Conservation (phyloP, 2,888 invertebrate species). For the Scaptomyza caliginosa region DNA sequence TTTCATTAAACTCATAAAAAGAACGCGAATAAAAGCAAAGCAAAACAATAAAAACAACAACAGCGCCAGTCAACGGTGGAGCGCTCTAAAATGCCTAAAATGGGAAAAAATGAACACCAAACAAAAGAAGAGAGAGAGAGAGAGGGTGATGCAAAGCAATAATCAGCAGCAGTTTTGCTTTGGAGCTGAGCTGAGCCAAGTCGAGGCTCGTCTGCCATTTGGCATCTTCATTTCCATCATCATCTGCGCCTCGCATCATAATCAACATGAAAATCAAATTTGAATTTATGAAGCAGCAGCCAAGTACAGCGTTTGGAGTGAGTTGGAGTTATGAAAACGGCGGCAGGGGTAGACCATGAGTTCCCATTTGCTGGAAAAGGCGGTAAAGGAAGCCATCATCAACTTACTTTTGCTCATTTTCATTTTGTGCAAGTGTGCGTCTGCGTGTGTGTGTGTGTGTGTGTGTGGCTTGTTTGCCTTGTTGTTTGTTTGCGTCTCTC, state of each 20-base stretch:
- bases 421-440: constrained; percentile 33
- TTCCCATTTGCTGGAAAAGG: not conserved
- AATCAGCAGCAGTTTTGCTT: constrained; percentile 57
- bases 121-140: not conserved
- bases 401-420: constrained; percentile 74
- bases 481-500: constrained; percentile 4
- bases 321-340: no score
- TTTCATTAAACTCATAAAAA: constrained; percentile 66
- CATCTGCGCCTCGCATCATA: constrained; percentile 71
- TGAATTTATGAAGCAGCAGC: constrained; percentile 69
- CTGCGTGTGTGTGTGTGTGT: constrained; percentile 2
- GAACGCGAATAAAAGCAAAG: constrained; percentile 22
- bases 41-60: constrained; percentile 21
- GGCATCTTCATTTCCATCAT: constrained; percentile 74
- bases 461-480: constrained; percentile 11
- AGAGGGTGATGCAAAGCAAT: constrained; percentile 25
- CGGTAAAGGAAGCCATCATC: constrained; percentile 31
- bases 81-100: constrained; percentile 35
- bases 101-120: no score
- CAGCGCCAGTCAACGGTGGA: constrained; percentile 11
- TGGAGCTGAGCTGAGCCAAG: constrained; percentile 15
- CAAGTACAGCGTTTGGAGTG: constrained; percentile 1
- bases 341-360: not conserved
- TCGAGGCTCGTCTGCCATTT: constrained; percentile 46
- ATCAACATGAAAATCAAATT: constrained; percentile 78